These are phyloP conservation scores for Eretmochelys imbricata DNA, from an alignment of 2,113 vertebrate species.

Conservation along the genomic window DNA sequence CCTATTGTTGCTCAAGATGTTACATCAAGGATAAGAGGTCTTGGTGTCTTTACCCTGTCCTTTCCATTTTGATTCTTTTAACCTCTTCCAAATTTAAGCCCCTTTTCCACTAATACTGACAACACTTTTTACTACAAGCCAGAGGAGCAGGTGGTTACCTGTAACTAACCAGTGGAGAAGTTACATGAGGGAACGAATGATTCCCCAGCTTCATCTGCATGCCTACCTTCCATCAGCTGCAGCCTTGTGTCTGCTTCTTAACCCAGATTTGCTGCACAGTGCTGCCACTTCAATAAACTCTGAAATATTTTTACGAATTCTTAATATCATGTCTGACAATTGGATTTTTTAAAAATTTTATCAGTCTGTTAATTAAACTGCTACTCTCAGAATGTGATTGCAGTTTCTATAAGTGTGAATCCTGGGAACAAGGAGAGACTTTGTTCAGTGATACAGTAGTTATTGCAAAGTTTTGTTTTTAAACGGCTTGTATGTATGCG, in stretches of 20 bases:
- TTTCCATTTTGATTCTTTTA: neutral
- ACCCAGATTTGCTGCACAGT: neutral
- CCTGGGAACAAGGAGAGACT: neutral
- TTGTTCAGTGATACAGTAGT: neutral
- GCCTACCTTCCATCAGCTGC: accelerated
- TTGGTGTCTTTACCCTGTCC: neutral
- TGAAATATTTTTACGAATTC: neutral
- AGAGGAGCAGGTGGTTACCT: neutral
- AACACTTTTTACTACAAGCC: neutral
- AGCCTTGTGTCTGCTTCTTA: neutral
- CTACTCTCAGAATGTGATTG: neutral
- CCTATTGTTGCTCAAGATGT: neutral
- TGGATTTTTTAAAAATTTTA: neutral
- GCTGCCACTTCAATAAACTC: neutral
- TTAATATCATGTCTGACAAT: accelerated
- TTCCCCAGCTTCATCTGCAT: accelerated
- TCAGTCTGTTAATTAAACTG: neutral
- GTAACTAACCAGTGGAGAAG: neutral
- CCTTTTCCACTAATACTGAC: neutral
- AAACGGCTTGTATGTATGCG: neutral
- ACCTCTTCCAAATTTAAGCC: accelerated
- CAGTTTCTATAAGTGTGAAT: neutral
- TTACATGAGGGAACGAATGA: neutral
- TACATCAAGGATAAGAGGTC: neutral
- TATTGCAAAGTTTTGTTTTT: neutral